These are phyloP conservation scores for Endotricha flammealis DNA, from an alignment of 2,888 invertebrate species.

Conservation along the genomic window DNA sequence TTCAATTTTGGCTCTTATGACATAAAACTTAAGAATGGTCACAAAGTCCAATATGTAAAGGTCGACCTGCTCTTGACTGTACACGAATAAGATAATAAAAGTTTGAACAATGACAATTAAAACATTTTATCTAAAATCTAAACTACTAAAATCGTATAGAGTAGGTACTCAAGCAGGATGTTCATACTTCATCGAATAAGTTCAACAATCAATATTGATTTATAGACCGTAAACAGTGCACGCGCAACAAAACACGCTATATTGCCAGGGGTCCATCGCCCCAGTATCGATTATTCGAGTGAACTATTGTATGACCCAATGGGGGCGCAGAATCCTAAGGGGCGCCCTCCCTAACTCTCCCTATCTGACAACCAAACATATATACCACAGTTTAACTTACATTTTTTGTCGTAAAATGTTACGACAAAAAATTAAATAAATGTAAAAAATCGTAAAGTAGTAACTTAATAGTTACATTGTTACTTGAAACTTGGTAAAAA, in stretches of 20 bases:
- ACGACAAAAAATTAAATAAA: slow-evolving; percentile 25
- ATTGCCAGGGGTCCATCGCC: slow-evolving; percentile 8
- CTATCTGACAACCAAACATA: slow-evolving; percentile 33
- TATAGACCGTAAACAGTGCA: slow-evolving; percentile 4
- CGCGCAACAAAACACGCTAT: slow-evolving; percentile 10
- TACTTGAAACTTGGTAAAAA: not conserved
- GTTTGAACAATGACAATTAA: too few relatives aligned
- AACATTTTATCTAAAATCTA: too few relatives aligned
- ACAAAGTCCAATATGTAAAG: too few relatives aligned
- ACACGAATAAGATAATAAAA: too few relatives aligned
- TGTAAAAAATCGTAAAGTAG: slow-evolving; percentile 30
- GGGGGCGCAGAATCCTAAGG: slow-evolving; percentile 67
- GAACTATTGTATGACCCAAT: slow-evolving; percentile 63
- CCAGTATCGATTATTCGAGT: slow-evolving; percentile 62
- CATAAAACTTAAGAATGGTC: too few relatives aligned
- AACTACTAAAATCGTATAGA: too few relatives aligned
- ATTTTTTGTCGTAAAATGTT: too few relatives aligned
- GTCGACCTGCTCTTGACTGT: too few relatives aligned
- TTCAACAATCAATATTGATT: slow-evolving; percentile 15
- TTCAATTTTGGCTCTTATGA: too few relatives aligned
- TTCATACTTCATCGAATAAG: too few relatives aligned
- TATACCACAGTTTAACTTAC: slow-evolving; percentile 30
- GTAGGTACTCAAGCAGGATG: too few relatives aligned
- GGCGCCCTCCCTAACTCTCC: slow-evolving; percentile 29
- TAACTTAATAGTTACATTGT: slow-evolving; percentile 20